Evolutionary conservation across 2,888 invertebrate species (phyloP), one percentile per base, ranked within the genome.

Genomic region (Agriopis aurantiaria): DNA sequence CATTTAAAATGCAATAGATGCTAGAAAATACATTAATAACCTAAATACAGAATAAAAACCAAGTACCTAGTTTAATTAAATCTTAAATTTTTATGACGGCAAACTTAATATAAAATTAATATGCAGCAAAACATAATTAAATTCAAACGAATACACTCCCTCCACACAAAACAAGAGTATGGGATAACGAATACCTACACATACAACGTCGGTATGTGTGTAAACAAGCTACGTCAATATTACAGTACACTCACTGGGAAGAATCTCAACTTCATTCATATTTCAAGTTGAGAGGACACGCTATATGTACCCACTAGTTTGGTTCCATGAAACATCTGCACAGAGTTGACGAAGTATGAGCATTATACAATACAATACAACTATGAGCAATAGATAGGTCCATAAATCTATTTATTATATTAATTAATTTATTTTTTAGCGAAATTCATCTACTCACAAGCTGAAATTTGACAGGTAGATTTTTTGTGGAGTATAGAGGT

Each of bases 171-270:
- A 85, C 83, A 85, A 78, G 83, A 81, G 82, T 80, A 80, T 82
- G 82, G 80, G 81, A 82, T 82, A 85, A 82, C 80, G 82, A 81
- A 83, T 79, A 83, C 80, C 74, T 78, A 76, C 76, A 80, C 79
- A 78, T 72, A 77, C 78, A 77, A 71, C 52, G 74, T 74, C 71
- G 76, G 78, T 80, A 78, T 81, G 79, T 86, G 83, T 81, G 84
- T 82, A 87, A 88, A 89, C 85, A 88, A 85, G 85, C 85, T 84
- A 86, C 88, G 87, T 88, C 88, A 88, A 90, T 90, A 90, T 72
- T 69, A 65, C 73, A 71, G 65, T 72, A 74, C 65, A 75, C 9
- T 33, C n/a, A 23, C 59, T 14, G 11, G 40, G 12, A 41, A 71
- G 70, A 12, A 12, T 14, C 66, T 66, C 63, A 71, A 64, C 59